phyloP scores from a whole-genome alignment of 1,140 invertebrate species.

The Adoxophyes honmai region DNA sequence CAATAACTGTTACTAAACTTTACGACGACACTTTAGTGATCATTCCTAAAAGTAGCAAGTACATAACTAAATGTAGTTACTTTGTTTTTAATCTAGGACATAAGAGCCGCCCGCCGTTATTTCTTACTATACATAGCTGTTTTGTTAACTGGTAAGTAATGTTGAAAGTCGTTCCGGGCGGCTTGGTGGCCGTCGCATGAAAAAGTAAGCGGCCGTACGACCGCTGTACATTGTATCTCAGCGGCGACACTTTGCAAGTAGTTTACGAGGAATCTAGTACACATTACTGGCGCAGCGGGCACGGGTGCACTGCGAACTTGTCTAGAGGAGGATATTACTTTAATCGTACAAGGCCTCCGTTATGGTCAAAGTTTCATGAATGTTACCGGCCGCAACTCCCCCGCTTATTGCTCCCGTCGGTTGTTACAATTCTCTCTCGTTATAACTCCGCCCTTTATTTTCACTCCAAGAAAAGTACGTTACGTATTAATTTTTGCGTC shows the following conservation, averaged over 20 bases:
- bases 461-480: constrained; percentile 12
- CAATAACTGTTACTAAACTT: too few species aligned
- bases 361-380: constrained; percentile 44
- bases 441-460: constrained; percentile 17
- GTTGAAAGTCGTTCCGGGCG: too few species aligned
- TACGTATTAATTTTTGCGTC: constrained; percentile 8
- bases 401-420: constrained; percentile 32
- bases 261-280: constrained; percentile 19
- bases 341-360: constrained; percentile 46
- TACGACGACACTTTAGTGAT: too few species aligned
- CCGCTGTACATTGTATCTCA: constrained; percentile 2
- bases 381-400: constrained; percentile 26
- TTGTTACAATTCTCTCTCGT: constrained; percentile 27
- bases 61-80: too few species aligned
- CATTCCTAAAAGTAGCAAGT: too few species aligned
- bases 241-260: constrained; percentile 23
- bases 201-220: constrained; percentile 7
- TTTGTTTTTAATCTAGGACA: too few species aligned
- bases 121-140: too few species aligned
- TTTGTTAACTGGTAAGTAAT: too few species aligned
- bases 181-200: not conserved
- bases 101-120: too few species aligned
- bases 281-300: constrained; percentile 26
- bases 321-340: constrained; percentile 42
- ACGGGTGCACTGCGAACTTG: constrained; percentile 31